Evolutionary conservation across 2,113 vertebrate species (phyloP).

Genomic region (Platycercus adscitus): DNA sequence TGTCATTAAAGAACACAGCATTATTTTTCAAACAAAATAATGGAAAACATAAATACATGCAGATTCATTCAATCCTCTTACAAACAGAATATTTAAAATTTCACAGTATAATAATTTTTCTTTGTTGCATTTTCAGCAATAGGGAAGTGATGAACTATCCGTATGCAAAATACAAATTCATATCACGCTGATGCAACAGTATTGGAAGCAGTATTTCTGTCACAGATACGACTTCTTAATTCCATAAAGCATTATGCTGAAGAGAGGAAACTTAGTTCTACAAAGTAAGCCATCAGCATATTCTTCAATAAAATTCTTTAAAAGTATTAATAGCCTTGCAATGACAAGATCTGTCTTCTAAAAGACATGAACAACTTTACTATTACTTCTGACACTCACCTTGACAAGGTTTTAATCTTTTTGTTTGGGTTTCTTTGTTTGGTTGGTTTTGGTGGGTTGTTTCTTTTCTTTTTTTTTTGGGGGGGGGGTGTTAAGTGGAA

Average conservation of each 20-base stretch:
- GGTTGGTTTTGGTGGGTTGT: neutral
- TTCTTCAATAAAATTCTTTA: neutral
- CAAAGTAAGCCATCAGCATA: neutral
- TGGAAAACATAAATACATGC: neutral
- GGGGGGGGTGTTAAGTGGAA: neutral
- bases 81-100: neutral
- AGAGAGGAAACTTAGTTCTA: neutral
- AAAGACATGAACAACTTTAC: neutral
- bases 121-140: neutral
- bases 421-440: neutral
- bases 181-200: neutral
- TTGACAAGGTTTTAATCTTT: neutral
- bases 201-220: neutral
- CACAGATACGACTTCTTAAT: neutral
- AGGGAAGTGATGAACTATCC: neutral
- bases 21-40: slow-evolving; percentile 5
- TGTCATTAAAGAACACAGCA: neutral
- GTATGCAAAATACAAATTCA: neutral
- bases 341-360: neutral
- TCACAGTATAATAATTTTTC: neutral
- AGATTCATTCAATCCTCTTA: neutral
- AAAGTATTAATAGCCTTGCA: neutral
- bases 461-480: neutral
- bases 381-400: neutral
- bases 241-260: neutral